Evolutionary conservation across 2,113 vertebrate species (phyloP), one percentile per base, ranked within the genome.

Genomic region (Poeciliopsis occidentalis): DNA sequence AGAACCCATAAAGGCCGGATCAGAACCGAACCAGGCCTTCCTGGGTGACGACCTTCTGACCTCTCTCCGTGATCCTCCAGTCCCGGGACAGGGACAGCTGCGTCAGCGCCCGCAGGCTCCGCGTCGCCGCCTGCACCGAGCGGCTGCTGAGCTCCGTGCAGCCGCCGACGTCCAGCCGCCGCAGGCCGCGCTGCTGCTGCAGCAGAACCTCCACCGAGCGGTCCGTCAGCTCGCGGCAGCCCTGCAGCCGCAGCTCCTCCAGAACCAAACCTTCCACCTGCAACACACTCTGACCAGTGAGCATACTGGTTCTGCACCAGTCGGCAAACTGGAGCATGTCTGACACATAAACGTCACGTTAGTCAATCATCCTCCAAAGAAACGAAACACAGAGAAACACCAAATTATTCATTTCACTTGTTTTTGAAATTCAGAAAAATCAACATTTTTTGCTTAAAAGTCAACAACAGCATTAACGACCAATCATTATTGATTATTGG

Each of bases 171-270:
- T 97, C 95, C 90, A 97, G 85, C 22, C 47, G 92, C 44, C 71
- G 92, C 41, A 97, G 92, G 27, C 79, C 61, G 0, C 91, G 90
- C 87, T 97, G 96, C 37, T 94, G 92, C 68, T 63, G 85, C 77
- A 96, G 95, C 63, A 97, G 88, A 67, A 81, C 47, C 60, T 92
- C 91, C 62, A 97, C 72, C 0, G 96, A 94, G 80, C 95, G 95
- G 71, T 96, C 94, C 0, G 93, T 95, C 81, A 97, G 92, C 74
- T 96, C 95, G 81, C 89, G 94, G 80, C 95, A 97, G 75, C 92
- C 86, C 0, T 92, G 95, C 51, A 97, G 88, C 65, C 64, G 74
- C 65, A 96, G 75, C 51, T 95, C 94, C 81, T 91, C 76, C 34
- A 97, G 76, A 4, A 69, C 70, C n/a, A 96, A 85, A 71, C 90